Evolutionary conservation across 2,797 vertebrate genomes (phyloP), one percentile per base, ranked within the genome.

Genomic region (Hydrophis major): DNA sequence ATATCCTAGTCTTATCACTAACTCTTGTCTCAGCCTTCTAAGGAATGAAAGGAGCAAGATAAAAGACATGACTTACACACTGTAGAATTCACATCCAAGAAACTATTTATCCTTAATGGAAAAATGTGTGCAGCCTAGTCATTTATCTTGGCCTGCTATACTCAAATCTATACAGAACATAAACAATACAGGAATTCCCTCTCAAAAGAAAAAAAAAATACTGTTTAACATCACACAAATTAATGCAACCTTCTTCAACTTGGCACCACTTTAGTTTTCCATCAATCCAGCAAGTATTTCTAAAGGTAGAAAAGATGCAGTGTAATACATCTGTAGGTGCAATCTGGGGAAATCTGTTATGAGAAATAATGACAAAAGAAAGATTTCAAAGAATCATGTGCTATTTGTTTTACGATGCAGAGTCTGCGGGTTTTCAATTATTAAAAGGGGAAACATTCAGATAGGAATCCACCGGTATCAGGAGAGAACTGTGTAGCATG

Each of bases 331-430:
- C 37, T 83, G 42, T 4, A 83, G 42, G 74, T 12, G 42, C 20
- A 47, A 37, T 37, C 37, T 42, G 74, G 74, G 37, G 42, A 83
- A 83, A 11, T 83, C 37, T 47, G 4, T 47, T 25, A 25, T 92
- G 89, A 59, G 14, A 60, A 88, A 60, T 47, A 50, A 83, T n/a
- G 78, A 69, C n/a, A 18, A 27, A 87, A 63, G 37, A 55, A 60
- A 56, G 37, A 8, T 78, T 55, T 12, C 63, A 47, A 61, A 56
- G 61, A 32, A 69, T 42, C 28, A 13, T 13, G 27, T 42, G 50
- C 50, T 59, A 42, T 66, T 16, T 3, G 1, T 10, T 74, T 6
- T 4, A 27, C 14, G 27, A 0, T 0, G 66, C 1, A n/a, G 6
- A 91, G 66, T 86, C 25, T 61, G 53, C 11, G 27, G 6, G 20